Evolutionary conservation across 2,797 vertebrate species (phyloP), one percentile per base, ranked within the genome.

Genomic region (Ataeniobius toweri): DNA sequence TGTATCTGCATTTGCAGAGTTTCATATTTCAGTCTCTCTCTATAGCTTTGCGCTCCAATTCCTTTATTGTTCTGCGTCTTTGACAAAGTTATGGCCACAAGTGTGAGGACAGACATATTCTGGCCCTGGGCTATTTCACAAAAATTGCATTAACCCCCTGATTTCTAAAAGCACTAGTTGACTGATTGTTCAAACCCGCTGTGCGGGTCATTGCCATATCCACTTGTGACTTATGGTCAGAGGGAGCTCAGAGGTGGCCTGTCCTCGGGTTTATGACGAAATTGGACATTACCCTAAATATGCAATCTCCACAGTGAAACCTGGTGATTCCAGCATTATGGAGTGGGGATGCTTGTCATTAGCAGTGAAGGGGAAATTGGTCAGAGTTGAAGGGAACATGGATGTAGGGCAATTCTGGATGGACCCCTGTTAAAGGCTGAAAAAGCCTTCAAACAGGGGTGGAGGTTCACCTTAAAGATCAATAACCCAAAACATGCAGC

Each of bases 1-100:
- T 12, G 58, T 22, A 50, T 59, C 24, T 56, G 26, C 46, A 48
- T 48, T 16, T 71, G 70, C 20, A 31, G 13, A 55, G 74, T 55
- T 61, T 77, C 67, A 53, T 26, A 6, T 65, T 76, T 71, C 56
- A 70, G 68, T 48, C 44, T 39, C 10, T 76, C 71, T 72, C 63
- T 28, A 8, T 63, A 65, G 48, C 20, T 41, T 71, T 51, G 10
- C 8, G 3, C 39, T 67, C 18, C 7, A 22, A 59, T 3, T 59
- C 56, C 36, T 26, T 44, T 67, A 7, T 73, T 8, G 36, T 67
- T 69, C 22, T 28, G 24, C 24, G 18, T 36, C 10, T 53, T 8
- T 44, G 31, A 31, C 26, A 61, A 31, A 58, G 46, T 7, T 3
- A 6, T 2, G 61, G 55, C 50, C 56, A 65, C 36, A 85, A 48